Conservation (phyloP, 2,888 invertebrate species). For the Cheilosia pagana region DNA sequence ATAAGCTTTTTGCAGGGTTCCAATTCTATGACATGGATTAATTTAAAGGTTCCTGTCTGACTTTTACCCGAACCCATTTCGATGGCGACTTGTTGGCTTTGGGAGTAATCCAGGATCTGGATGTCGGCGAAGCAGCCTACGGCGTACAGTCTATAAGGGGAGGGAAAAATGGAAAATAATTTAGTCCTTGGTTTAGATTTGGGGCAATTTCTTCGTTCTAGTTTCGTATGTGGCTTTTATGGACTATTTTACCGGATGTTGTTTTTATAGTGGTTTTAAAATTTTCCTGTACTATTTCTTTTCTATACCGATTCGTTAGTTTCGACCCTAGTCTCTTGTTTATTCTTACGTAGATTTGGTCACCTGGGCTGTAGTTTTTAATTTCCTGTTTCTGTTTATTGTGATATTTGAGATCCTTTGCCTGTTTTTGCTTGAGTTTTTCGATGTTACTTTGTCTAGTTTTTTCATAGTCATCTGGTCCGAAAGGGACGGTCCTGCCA, state of each 20-base stretch:
- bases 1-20: background rate
- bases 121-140: background rate
- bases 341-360: slow-evolving; percentile 63
- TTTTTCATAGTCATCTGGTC: slow-evolving; percentile 7
- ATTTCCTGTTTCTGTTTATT: slow-evolving; percentile 46
- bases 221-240: too few relatives aligned
- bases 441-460: slow-evolving; percentile 13
- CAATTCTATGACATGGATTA: background rate
- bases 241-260: too few relatives aligned
- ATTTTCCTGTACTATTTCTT: too few relatives aligned
- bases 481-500: background rate
- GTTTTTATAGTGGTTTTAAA: too few relatives aligned
- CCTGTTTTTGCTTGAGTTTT: slow-evolving; percentile 9
- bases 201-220: too few relatives aligned
- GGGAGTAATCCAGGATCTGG: background rate
- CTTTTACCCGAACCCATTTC: background rate
- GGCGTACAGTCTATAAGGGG: background rate
- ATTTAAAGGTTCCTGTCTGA: background rate
- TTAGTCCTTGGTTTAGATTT: too few relatives aligned
- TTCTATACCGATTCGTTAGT: slow-evolving; percentile 49
- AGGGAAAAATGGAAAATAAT: background rate
- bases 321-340: slow-evolving; percentile 74
- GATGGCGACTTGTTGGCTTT: background rate
- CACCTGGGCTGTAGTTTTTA: slow-evolving; percentile 64
- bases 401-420: background rate